Base-by-base conservation (phyloP, 2,797 vertebrate genomes). In the Chloroceryle amazona region DNA sequence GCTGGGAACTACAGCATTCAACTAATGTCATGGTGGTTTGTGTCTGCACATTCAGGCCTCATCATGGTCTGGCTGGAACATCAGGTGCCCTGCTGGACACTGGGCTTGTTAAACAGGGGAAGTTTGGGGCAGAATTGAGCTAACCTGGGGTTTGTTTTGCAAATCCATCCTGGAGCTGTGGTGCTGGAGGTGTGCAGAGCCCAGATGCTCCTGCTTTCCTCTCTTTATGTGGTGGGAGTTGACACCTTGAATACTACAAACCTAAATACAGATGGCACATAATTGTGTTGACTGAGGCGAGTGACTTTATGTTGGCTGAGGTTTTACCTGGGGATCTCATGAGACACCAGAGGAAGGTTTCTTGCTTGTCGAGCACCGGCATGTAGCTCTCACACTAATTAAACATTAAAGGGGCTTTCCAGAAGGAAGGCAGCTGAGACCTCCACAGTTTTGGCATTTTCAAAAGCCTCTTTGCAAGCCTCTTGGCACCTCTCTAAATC, bases 11-110 rank as follows among this genome's bases (percentile, higher is more conserved):
- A 1, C 13, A 26, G 0, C 0, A 0, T 28, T 10, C 4, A 3
- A 4, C 37, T 29, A 47, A 6, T 10, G 35, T 0, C 22, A 6
- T 2, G 6, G 13, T 9, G 55, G 6, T 76, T 7, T 8, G 4
- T 15, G 60, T 4, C 29, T 23, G 78, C 0, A 0, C 14, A 16
- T 7, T 29, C 31, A 9, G 44, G 33, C 31, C 23, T 23, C 21
- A 0, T 3, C 0, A 0, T 0, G 8, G 16, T 44, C n/a, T 1
- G 0, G 11, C 9, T 25, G 66, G 47, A 25, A 57, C 21, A 2
- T 13, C 9, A 5, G 31, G 23, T 10, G 37, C 41, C n/a, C 67
- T 79, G 41, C 47, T 80, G 35, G 44, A 21, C 22, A 2, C n/a
- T 9, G 17, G 61, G 21, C 7, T 20, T n/a, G 35, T 4, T 21